Evolutionary conservation across 2,113 vertebrate species (phyloP).

Genomic region (Genyomyrus donnyi): DNA sequence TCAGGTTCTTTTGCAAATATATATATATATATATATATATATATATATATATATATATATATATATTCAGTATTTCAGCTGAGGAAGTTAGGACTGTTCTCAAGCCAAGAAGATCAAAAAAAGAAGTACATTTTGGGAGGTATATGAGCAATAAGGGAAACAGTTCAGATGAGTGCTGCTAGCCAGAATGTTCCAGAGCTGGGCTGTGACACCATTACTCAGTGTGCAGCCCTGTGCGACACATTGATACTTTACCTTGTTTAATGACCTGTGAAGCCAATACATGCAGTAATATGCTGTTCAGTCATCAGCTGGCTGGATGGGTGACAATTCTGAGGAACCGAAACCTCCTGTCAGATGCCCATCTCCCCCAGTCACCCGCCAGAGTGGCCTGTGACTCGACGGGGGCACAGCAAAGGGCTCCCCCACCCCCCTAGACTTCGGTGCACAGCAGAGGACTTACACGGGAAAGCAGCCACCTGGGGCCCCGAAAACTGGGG

Average conservation of each 20-base stretch:
- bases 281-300: constrained; percentile 57
- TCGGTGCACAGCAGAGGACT: background rate
- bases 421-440: background rate
- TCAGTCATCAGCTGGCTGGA: constrained; percentile 53
- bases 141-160: background rate
- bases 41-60: background rate
- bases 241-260: constrained; percentile 50
- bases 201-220: constrained; percentile 43
- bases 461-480: background rate
- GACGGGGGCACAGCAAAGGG: background rate
- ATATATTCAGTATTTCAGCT: background rate
- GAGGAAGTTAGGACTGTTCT: background rate
- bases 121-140: background rate
- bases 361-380: constrained; percentile 14
- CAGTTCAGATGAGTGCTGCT: constrained; percentile 12
- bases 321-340: constrained; percentile 51
- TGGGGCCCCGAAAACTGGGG: background rate
- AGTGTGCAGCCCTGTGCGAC: constrained; percentile 38
- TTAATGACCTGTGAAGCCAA: constrained; percentile 64
- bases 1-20: background rate
- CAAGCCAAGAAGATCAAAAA: background rate
- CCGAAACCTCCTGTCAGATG: constrained; percentile 24
- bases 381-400: background rate
- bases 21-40: background rate
- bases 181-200: background rate